Base-by-base conservation (phyloP, 2,888 invertebrate genomes). In the Fragum fragum region DNA sequence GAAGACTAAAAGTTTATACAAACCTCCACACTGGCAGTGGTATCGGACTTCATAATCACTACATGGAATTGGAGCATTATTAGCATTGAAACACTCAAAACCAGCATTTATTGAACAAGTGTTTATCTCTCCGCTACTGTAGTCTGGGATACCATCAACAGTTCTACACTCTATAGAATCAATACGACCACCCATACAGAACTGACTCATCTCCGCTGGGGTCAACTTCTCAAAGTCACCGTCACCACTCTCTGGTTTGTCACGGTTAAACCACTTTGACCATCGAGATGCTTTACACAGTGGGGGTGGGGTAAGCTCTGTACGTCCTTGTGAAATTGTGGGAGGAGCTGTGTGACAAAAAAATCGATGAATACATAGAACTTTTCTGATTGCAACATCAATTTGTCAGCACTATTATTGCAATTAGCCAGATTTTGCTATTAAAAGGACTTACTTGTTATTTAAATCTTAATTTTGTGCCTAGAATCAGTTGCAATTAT, bases 61-160 rank as follows among this genome's bases (percentile, higher is more conserved):
- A 79, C 94, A 94, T 5, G 84, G 78, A 28, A 88, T 39, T 52
- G 90, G 88, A 61, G 80, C 68, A 69, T 90, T 91, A 26, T 89
- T 86, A 5, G 76, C 81, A 93, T 95, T 87, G 59, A 73, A 73
- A 92, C 98, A 98, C 7, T 96, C 94, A 0, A 98, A 95, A 0
- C 98, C 98, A 21, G 95, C 95, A 88, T 97, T 96, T 5, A 85
- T 74, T 0, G 81, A 47, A 61, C 85, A 85, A 3, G 75, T 66
- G 21, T 71, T 52, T 78, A 97, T 92, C 66, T 90, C 89, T 74
- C 94, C 94, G n/a, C 59, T 73, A 28, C 73, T 88, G 68, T 87
- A 89, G 29, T 87, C 85, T 23, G 88, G 87, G 1, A 88, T 89
- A 7, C 87, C 89, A 63, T 88, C 84, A 1, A 85, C 83, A 28